These are phyloP conservation scores for Xenotilapia flavipinnis DNA, from an alignment of 2,113 vertebrate genomes.

Conservation along the genomic window DNA sequence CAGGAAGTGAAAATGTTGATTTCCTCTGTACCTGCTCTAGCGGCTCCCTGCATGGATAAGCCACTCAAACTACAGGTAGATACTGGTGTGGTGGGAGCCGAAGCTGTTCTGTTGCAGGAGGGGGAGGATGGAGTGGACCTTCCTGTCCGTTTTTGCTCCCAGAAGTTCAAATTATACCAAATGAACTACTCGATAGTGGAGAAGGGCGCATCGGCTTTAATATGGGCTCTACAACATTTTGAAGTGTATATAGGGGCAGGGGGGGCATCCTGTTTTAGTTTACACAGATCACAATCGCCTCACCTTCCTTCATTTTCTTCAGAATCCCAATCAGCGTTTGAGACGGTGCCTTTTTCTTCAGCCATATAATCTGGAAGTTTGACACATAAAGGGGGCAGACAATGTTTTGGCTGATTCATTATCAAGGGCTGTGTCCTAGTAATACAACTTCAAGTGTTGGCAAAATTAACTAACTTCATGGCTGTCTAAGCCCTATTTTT, in stretches of 20 bases:
- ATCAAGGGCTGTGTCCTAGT: neutral
- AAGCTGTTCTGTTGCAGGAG: neutral
- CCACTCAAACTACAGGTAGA: neutral
- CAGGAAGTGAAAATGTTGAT: neutral
- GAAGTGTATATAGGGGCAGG: neutral
- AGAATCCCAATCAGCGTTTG: neutral
- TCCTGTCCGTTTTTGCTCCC: neutral
- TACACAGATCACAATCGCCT: neutral
- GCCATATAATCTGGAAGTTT: neutral
- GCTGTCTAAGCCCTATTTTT: neutral
- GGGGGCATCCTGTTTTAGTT: neutral
- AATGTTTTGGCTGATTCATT: neutral
- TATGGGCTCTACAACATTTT: neutral
- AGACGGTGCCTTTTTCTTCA: neutral
- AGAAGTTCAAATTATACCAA: neutral
- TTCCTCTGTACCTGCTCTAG: neutral
- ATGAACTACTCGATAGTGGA: neutral
- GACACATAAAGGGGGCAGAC: neutral
- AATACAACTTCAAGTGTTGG: neutral
- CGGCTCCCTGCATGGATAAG: neutral
- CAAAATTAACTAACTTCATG: neutral
- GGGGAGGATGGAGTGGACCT: neutral
- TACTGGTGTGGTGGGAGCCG: neutral
- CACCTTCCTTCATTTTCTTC: neutral
- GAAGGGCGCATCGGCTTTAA: neutral